A percentile compares a stretch with the other conserved stretches of the same genome.
These are phyloP conservation scores for Mythimna albipuncta DNA, from an alignment of 2,888 invertebrate genomes.

Conservation along the genomic window DNA sequence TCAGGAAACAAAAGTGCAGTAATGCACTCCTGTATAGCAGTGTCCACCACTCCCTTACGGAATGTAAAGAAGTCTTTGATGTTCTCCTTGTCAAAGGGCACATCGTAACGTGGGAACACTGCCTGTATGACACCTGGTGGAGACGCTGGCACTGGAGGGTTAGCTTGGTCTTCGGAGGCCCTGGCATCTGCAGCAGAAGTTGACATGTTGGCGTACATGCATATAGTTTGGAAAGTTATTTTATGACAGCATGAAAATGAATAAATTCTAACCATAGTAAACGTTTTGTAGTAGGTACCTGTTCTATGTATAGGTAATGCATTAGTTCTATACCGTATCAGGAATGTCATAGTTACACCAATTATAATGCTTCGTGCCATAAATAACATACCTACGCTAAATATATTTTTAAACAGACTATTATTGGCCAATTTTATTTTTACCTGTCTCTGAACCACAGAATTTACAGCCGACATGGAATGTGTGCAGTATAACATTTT, in stretches of 20 bases:
- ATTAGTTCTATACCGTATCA: conserved; percentile 20
- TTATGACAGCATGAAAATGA: conserved; percentile 27
- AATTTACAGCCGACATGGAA: conserved; percentile 40
- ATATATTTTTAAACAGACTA: conserved; percentile 6
- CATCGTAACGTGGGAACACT: conserved; percentile 85
- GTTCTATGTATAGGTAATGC: conserved; percentile 10
- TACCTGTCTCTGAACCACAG: conserved; percentile 40
- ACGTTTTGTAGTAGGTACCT: background rate
- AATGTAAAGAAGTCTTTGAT: conserved; percentile 93
- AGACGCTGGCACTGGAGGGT: conserved; percentile 74
- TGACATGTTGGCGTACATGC: conserved; percentile 17
- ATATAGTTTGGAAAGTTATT: background rate
- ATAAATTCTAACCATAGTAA: conserved; percentile 5
- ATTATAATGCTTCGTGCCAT: conserved; percentile 19
- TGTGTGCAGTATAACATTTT: conserved; percentile 22
- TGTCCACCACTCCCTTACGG: conserved; percentile 93
- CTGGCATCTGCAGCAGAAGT: conserved; percentile 77
- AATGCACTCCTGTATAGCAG: conserved; percentile 93
- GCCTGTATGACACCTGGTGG: conserved; percentile 74
- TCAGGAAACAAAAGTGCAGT: conserved; percentile 92
- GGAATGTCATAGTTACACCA: conserved; percentile 6
- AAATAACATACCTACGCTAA: conserved; percentile 6
- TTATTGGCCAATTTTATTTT: conserved; percentile 23
- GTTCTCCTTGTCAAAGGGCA: conserved; percentile 89
- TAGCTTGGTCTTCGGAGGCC: conserved; percentile 70